These are phyloP conservation scores for Xenopus borealis DNA, from an alignment of 2,113 vertebrate species.

Conservation along the genomic window DNA sequence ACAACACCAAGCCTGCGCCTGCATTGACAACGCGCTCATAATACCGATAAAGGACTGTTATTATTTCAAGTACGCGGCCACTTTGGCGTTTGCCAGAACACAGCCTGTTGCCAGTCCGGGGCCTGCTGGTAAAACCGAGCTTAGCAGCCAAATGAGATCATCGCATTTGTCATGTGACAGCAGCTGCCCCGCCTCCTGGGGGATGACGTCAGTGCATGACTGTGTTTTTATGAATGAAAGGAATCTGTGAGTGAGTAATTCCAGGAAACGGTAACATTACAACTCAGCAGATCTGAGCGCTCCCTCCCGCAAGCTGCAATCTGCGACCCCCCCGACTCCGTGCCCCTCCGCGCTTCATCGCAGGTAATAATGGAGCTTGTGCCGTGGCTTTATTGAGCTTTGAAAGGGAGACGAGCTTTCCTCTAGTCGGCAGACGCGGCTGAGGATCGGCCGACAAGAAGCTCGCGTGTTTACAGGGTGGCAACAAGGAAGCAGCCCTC, in stretches of 20 bases:
- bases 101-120: too few relatives aligned
- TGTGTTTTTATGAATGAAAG: constrained; percentile 83
- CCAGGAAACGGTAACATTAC: constrained; percentile 65
- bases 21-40: too few relatives aligned
- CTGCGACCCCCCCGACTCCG: constrained; percentile 14
- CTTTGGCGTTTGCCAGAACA: too few relatives aligned
- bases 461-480: background rate
- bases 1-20: too few relatives aligned
- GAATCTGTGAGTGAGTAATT: constrained; percentile 80
- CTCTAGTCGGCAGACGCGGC: background rate
- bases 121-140: too few relatives aligned
- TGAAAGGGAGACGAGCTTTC: background rate
- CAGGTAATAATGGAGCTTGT: constrained; percentile 30
- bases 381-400: background rate
- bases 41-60: too few relatives aligned
- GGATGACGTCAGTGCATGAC: constrained; percentile 71
- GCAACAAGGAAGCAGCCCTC: background rate
- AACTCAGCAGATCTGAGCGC: constrained; percentile 54
- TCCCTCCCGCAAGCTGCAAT: constrained; percentile 1
- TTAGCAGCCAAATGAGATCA: constrained; percentile 45
- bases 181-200: background rate
- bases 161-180: constrained; percentile 43
- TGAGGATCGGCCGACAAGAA: background rate
- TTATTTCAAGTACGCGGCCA: too few relatives aligned
- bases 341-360: background rate